phyloP scores from a whole-genome alignment of 2,888 invertebrate species.

The Pyrocoelia pectoralis region DNA sequence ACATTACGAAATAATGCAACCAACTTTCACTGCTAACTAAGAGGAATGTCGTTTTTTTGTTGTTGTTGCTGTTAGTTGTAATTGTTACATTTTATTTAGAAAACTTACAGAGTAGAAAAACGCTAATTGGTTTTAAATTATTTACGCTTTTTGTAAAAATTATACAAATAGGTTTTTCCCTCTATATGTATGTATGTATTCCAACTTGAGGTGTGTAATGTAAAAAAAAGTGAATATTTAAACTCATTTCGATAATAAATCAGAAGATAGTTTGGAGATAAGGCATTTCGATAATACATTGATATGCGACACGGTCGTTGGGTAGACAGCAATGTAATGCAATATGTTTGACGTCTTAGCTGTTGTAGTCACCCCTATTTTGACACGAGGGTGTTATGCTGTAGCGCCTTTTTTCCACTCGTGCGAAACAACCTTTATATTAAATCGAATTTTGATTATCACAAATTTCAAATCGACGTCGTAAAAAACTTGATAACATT shows the following conservation, averaged over 20 bases:
- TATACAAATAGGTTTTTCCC: too few relatives aligned
- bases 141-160: too few relatives aligned
- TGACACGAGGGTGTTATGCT: conserved; percentile 47
- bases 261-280: conserved; percentile 21
- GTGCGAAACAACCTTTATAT: conserved; percentile 48
- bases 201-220: too few relatives aligned
- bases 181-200: too few relatives aligned
- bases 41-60: too few relatives aligned
- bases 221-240: too few relatives aligned
- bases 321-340: conserved; percentile 48
- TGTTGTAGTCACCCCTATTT: conserved; percentile 43
- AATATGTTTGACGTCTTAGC: conserved; percentile 55
- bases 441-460: conserved; percentile 19
- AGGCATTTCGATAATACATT: conserved; percentile 28
- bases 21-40: too few relatives aligned
- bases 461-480: background rate
- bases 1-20: too few relatives aligned
- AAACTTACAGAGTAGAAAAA: too few relatives aligned
- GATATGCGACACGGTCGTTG: conserved; percentile 47
- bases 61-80: too few relatives aligned
- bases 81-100: too few relatives aligned
- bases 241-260: conserved; percentile 4
- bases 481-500: background rate
- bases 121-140: too few relatives aligned
- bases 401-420: conserved; percentile 54